Conservation (phyloP, 2,797 vertebrate species). For the Fundulus diaphanus region DNA sequence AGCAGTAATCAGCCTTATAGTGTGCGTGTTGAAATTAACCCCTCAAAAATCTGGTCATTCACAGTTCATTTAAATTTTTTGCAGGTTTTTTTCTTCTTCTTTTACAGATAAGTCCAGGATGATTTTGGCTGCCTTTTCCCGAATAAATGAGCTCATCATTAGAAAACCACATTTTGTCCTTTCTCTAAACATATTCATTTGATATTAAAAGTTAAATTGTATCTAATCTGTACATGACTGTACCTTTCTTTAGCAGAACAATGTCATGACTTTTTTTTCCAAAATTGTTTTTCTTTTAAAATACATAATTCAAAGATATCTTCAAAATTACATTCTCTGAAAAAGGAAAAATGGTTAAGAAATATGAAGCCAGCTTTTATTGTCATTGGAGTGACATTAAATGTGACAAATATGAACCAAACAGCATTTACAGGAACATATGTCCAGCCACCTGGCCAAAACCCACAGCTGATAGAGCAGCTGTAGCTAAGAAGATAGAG, state of each 20-base stretch:
- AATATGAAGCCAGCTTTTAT: neutral
- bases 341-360: neutral
- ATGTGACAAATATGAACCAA: conserved; percentile 4
- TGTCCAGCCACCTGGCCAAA: conserved; percentile 9
- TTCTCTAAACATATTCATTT: neutral
- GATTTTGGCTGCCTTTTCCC: too few species aligned
- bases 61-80: too few species aligned
- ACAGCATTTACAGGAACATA: conserved; percentile 1
- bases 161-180: too few species aligned
- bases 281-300: too few species aligned
- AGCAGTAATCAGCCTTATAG: too few species aligned
- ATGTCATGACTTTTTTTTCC: neutral
- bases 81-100: too few species aligned
- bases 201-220: neutral
- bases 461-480: conserved; percentile 1
- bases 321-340: neutral
- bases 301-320: neutral
- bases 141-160: too few species aligned
- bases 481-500: conserved; percentile 5
- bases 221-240: neutral
- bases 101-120: too few species aligned
- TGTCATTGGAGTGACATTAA: neutral
- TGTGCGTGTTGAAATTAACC: too few species aligned
- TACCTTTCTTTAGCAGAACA: neutral
- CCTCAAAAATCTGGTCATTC: too few species aligned